A percentile compares a stretch with the other conserved stretches of the same genome.
Conservation (phyloP, 1,140 invertebrate species). For the Sarcophaga bullata region DNA sequence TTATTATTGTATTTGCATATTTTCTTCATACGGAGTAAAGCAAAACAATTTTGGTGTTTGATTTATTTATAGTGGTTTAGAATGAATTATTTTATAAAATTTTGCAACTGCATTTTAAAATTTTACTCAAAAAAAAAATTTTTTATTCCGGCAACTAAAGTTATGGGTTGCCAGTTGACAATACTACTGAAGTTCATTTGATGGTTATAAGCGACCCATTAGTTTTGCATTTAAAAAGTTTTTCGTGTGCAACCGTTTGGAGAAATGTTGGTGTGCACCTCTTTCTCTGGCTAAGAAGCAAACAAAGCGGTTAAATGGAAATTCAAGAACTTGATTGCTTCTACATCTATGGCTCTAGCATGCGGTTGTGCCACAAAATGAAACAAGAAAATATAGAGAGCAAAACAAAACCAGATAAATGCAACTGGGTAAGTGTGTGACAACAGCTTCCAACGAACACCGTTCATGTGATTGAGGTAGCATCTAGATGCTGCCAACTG, state of each 20-base stretch:
- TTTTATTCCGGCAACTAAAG: no score
- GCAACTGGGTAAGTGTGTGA: conserved; percentile 30
- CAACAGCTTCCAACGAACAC: neutral
- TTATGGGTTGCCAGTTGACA: no score
- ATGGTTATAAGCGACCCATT: no score
- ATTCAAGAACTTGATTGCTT: conserved; percentile 26
- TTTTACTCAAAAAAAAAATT: no score
- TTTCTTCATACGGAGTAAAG: no score
- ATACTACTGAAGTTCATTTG: no score
- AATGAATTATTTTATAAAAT: no score
- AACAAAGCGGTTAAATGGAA: neutral
- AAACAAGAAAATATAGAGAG: neutral
- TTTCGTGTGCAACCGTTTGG: neutral
- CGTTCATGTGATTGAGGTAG: neutral
- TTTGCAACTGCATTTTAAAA: no score
- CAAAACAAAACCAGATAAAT: conserved; percentile 41
- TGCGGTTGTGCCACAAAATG: neutral
- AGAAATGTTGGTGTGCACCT: neutral
- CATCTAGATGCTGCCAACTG: neutral
- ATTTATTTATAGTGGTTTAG: no score
- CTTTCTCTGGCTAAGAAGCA: neutral
- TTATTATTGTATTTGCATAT: neutral
- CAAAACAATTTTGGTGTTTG: no score
- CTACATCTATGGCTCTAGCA: neutral
- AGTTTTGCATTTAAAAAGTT: no score